Percentiles rank a stretch among this genome's conserved stretches.
These are phyloP conservation scores for Tricholaema leucomelas DNA, from an alignment of 2,113 vertebrate genomes.

Conservation along the genomic window DNA sequence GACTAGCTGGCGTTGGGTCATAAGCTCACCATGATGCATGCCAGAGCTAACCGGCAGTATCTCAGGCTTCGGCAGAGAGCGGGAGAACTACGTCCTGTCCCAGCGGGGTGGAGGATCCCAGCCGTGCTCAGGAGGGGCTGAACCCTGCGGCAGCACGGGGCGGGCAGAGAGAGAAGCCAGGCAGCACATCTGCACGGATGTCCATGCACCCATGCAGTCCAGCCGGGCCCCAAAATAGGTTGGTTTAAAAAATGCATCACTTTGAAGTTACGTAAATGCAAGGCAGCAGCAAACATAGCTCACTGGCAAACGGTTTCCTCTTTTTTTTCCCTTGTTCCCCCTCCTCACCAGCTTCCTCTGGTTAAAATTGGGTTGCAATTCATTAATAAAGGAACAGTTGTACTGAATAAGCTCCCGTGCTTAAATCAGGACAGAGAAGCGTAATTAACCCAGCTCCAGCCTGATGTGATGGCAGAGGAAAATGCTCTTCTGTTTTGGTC, in stretches of 20 bases:
- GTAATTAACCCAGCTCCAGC: constrained; percentile 65
- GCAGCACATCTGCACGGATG: neutral
- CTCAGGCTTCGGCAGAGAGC: fast-evolving
- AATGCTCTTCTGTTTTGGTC: constrained; percentile 65
- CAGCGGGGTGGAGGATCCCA: neutral
- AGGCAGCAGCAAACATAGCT: constrained; percentile 11
- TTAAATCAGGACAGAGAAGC: constrained; percentile 63
- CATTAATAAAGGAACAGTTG: constrained; percentile 71
- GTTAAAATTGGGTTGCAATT: constrained; percentile 69
- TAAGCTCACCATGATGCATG: fast-evolving
- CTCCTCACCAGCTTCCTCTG: constrained; percentile 24
- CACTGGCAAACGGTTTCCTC: constrained; percentile 45
- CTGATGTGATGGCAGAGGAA: constrained; percentile 58
- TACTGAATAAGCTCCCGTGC: constrained; percentile 63
- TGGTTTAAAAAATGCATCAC: constrained; percentile 53
- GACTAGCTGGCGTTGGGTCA: neutral
- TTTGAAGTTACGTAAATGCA: constrained; percentile 65
- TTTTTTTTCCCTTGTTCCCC: neutral
- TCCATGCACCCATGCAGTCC: neutral
- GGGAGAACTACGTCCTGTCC: neutral
- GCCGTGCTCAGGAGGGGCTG: neutral
- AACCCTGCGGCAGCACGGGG: neutral
- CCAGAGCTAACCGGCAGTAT: neutral
- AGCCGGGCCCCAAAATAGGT: constrained; percentile 22
- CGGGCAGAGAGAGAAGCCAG: neutral